phyloP scores from a whole-genome alignment of 2,113 vertebrate genomes.

The Meles meles region DNA sequence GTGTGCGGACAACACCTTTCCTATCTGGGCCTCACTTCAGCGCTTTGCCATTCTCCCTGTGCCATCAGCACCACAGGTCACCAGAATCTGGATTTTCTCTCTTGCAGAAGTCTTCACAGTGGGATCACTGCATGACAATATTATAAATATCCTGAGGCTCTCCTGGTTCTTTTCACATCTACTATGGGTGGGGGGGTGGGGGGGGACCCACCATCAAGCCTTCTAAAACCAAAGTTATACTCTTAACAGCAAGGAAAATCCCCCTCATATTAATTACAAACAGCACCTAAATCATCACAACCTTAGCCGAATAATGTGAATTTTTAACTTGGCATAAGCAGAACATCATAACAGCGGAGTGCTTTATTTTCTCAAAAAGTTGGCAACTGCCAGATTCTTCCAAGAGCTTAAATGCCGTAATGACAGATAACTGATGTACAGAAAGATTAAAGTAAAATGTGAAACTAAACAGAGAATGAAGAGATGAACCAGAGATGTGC shows the following conservation, averaged over 20 bases:
- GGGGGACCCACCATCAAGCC: neutral
- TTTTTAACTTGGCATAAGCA: neutral
- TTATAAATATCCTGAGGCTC: neutral
- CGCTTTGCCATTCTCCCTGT: neutral
- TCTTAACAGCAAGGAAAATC: neutral
- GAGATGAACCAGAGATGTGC: constrained; percentile 19
- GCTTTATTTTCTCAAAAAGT: constrained; percentile 53
- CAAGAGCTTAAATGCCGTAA: constrained; percentile 31
- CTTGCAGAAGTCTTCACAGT: neutral
- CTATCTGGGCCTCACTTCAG: neutral
- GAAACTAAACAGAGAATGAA: constrained; percentile 44
- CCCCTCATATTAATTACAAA: neutral
- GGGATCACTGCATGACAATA: neutral
- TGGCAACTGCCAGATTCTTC: constrained; percentile 33
- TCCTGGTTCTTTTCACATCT: constrained; percentile 44
- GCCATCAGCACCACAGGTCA: neutral
- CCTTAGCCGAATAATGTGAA: neutral
- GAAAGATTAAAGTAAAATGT: constrained; percentile 49
- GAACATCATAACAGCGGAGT: neutral
- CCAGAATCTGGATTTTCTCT: neutral
- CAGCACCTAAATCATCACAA: neutral
- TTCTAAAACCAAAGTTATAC: neutral
- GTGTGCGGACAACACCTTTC: accelerated
- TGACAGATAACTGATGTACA: constrained; percentile 45
- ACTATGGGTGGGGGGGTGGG: neutral